Conservation (phyloP, 2,888 invertebrate genomes). For the Dione juno region DNA sequence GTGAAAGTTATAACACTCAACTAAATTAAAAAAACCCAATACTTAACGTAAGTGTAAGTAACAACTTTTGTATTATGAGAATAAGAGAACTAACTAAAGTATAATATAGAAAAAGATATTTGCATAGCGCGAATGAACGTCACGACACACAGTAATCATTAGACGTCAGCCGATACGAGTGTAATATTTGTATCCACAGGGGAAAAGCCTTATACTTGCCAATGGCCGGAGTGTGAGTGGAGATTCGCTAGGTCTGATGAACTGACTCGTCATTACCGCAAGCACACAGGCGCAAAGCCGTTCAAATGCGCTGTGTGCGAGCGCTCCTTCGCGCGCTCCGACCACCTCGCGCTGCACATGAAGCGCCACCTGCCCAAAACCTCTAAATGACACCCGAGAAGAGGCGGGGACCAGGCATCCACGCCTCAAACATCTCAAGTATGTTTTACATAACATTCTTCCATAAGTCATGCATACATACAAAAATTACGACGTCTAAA, state of each 20-base stretch:
- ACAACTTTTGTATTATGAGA: neutral
- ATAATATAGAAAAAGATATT: neutral
- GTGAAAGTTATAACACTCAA: neutral
- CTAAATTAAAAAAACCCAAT: neutral
- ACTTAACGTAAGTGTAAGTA: no score
- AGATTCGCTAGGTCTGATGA: conserved; percentile 98
- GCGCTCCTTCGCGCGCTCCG: conserved; percentile 96
- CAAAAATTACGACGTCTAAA: no score
- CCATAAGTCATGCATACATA: no score
- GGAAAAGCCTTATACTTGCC: conserved; percentile 98
- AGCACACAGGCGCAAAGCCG: conserved; percentile 98
- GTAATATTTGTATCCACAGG: conserved; percentile 83
- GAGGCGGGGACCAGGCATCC: conserved; percentile 76
- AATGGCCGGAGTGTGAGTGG: conserved; percentile 99
- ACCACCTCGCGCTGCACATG: conserved; percentile 98
- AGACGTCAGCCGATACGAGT: conserved; percentile 5
- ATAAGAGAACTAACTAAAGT: neutral
- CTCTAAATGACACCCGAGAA: conserved; percentile 85
- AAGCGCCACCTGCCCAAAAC: conserved; percentile 97
- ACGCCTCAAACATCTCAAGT: conserved; percentile 70
- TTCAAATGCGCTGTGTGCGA: conserved; percentile 98
- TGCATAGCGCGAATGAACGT: conserved; percentile 30
- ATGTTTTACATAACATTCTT: conserved; percentile 16
- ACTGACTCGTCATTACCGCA: conserved; percentile 97
- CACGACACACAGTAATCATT: no score